phyloP scores from a whole-genome alignment of 1,140 invertebrate genomes.

The Brachionus sp. region DNA sequence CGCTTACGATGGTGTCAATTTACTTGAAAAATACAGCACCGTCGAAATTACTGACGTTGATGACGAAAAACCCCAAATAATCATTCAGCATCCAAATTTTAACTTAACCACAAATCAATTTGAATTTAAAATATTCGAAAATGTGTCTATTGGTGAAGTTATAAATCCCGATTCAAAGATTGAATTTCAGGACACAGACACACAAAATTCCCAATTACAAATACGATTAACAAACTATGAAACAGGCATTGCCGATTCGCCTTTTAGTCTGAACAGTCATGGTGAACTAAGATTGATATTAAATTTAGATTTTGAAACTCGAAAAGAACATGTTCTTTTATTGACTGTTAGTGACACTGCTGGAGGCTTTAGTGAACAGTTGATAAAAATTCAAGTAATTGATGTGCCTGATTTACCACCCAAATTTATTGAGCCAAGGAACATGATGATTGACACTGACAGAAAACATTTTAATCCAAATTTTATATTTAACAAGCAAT shows the following conservation, averaged over 20 bases:
- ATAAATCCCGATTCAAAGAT: not conserved
- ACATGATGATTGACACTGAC: not conserved
- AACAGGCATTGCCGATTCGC: not conserved
- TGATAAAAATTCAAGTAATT: not conserved
- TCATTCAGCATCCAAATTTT: not conserved
- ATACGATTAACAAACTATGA: not conserved
- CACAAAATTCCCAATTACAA: conserved; percentile 7
- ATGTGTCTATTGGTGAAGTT: conserved; percentile 21
- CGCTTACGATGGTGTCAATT: conserved; percentile 23
- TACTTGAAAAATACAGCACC: conserved; percentile 41
- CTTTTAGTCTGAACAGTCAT: conserved; percentile 30
- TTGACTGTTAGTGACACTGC: not conserved
- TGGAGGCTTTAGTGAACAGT: not conserved
- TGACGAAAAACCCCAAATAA: conserved; percentile 33
- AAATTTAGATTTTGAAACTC: conserved; percentile 29
- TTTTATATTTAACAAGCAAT: conserved; percentile 9
- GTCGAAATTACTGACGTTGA: conserved; percentile 37
- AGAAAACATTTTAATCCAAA: not conserved
- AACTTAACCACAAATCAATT: conserved; percentile 1
- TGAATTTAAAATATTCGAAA: conserved; percentile 37
- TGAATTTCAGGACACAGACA: conserved; percentile 1
- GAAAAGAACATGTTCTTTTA: conserved; percentile 25
- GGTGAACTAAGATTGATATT: not conserved
- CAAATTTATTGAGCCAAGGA: conserved; percentile 22
- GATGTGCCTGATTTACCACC: conserved; percentile 35